Evolutionary conservation across 2,888 invertebrate genomes (phyloP).

Genomic region (Hofmannophila pseudospretella): DNA sequence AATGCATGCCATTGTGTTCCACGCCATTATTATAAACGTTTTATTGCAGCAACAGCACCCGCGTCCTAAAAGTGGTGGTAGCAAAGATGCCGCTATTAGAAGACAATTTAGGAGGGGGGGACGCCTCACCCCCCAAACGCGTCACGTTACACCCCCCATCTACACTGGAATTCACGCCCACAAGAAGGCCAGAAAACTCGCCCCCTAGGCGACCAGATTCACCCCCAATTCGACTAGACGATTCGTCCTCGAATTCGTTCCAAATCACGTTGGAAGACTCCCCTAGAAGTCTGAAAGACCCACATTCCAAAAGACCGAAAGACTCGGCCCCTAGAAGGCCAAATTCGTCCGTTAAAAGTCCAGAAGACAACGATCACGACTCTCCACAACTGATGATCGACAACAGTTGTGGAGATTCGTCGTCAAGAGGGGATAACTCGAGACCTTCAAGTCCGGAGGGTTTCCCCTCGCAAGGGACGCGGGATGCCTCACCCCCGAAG

Average conservation of each 20-base stretch:
- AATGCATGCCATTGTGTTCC: no score
- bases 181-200: neutral
- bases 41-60: slow-evolving; percentile 36
- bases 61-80: slow-evolving; percentile 58
- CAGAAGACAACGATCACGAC: no score
- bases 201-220: neutral
- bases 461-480: slow-evolving; percentile 11
- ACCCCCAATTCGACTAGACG: no score
- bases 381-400: no score
- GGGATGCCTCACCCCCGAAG: slow-evolving; percentile 3
- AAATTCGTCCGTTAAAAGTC: no score
- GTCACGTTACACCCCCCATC: neutral
- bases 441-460: neutral
- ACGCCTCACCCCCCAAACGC: slow-evolving; percentile 29
- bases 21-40: no score
- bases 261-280: no score
- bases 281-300: no score
- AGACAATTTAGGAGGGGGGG: slow-evolving; percentile 10
- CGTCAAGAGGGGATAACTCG: neutral
- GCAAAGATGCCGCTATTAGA: slow-evolving; percentile 53
- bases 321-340: no score
- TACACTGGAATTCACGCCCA: neutral
- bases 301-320: no score
- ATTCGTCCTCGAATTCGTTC: no score
- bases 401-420: no score